Conservation (phyloP, 1,140 invertebrate genomes). For the Lepidurus packardi region DNA sequence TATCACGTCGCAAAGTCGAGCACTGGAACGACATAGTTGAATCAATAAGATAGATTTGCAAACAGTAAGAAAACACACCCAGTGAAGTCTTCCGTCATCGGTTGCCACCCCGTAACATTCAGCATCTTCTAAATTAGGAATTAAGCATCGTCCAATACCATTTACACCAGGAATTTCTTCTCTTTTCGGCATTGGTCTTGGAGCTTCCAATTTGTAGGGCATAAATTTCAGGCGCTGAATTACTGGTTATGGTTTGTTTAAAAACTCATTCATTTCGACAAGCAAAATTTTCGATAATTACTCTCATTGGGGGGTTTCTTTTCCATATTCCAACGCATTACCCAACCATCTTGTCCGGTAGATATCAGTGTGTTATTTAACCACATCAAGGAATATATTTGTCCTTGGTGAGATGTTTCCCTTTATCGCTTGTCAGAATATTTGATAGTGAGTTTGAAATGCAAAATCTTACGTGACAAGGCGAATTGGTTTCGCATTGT, state of each 20-base stretch:
- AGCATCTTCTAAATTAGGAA: not conserved
- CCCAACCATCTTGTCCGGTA: not conserved
- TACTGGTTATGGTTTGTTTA: not conserved
- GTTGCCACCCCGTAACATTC: not conserved
- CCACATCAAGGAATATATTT: not conserved
- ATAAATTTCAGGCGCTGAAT: not conserved
- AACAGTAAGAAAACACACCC: not conserved
- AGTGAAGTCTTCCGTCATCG: not conserved
- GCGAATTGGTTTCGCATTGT: not conserved
- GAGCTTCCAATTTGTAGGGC: not conserved
- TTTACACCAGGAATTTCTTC: not conserved
- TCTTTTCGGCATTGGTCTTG: not conserved
- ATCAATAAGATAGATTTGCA: not conserved
- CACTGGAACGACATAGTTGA: not conserved
- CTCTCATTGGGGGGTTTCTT: not conserved
- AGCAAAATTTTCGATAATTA: not conserved
- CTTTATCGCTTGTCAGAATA: not conserved
- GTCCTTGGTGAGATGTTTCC: not conserved
- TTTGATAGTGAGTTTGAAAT: not conserved
- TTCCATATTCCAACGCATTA: slow-evolving; percentile 6
- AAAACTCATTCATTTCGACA: not conserved
- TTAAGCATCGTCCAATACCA: not conserved
- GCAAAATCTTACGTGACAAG: not conserved
- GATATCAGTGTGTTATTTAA: not conserved
- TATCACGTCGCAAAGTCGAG: not conserved